Conservation (phyloP, 1,140 invertebrate genomes). For the Heliconius eleuchia region DNA sequence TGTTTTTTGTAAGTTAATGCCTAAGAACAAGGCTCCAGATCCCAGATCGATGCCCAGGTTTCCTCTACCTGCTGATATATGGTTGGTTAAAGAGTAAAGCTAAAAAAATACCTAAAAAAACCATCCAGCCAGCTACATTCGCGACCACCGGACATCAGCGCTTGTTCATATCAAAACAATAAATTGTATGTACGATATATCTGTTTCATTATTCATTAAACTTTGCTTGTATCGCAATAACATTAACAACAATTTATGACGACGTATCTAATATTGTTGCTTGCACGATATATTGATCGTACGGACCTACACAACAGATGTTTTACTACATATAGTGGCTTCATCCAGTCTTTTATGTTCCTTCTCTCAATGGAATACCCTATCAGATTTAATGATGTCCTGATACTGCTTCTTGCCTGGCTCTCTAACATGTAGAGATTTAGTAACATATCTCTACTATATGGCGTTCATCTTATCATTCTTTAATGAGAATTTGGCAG, state of each 20-base stretch:
- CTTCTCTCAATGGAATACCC: not conserved
- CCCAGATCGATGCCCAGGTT: too few relatives aligned
- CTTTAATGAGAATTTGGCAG: too few relatives aligned
- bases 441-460: not conserved
- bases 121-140: not conserved
- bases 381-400: conserved; percentile 12
- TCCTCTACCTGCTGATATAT: too few relatives aligned
- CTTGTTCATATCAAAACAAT: conserved; percentile 6
- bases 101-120: not conserved
- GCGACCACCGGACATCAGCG: not conserved
- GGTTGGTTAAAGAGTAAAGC: too few relatives aligned
- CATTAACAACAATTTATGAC: conserved; percentile 25
- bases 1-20: too few relatives aligned
- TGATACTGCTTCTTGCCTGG: not conserved
- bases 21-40: too few relatives aligned
- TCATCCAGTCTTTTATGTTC: conserved; percentile 11
- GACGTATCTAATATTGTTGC: conserved; percentile 33
- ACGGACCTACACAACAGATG: conserved; percentile 18
- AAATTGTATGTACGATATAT: not conserved
- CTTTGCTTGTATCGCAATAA: conserved; percentile 24
- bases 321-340: not conserved
- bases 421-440: not conserved
- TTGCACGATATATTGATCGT: conserved; percentile 24
- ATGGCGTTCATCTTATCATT: not conserved
- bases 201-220: conserved; percentile 28